Evolutionary conservation across 2,797 vertebrate genomes (phyloP), one percentile per base, ranked within the genome.

Genomic region (Urosaurus nigricauda): DNA sequence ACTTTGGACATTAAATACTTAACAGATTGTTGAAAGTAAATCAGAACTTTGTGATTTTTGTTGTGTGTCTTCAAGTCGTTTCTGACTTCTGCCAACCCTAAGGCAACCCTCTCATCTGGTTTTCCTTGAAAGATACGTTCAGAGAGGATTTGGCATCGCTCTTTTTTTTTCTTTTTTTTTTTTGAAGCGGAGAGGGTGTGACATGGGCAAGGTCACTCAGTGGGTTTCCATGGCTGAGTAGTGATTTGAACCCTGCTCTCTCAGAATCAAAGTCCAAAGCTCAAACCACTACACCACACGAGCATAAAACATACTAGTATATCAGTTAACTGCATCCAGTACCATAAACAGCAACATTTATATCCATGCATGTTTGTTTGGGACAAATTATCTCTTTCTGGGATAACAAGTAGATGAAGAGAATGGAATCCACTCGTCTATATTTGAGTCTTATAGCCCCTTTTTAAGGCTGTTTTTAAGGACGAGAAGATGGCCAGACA

Each of bases 401-500:
- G 60, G 86, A n/a, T 53, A 26, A 79, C 12, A 3, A 65, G 65
- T 2, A 82, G 60, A 81, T 87, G 29, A 47, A 2, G 90, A 73
- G 7, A 40, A 13, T 87, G 53, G 86, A 79, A 82, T 40, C 5
- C 40, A 11, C 24, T 11, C 32, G 78, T 53, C 68, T 40, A 87
- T 74, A 90, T 68, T 92, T 88, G 9, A 90, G 32, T 74, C 60
- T 53, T 19, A 3, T n/a, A 77, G 53, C 2, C 19, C 63, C 5
- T 84, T 80, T 65, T 65, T 43, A 68, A 80, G 35, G 3, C 12
- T 58, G 84, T 91, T 84, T 37, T 73, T 63, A 86, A 47, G 83
- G 32, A 81, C 40, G 40, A 92, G 90, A n/a, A 88, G 71, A 88
- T 35, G 43, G 86, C 58, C 68, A 71, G 51, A 74, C 47, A 29